These are phyloP conservation scores for Hirundo rustica DNA, from an alignment of 2,797 vertebrate species.

Conservation along the genomic window DNA sequence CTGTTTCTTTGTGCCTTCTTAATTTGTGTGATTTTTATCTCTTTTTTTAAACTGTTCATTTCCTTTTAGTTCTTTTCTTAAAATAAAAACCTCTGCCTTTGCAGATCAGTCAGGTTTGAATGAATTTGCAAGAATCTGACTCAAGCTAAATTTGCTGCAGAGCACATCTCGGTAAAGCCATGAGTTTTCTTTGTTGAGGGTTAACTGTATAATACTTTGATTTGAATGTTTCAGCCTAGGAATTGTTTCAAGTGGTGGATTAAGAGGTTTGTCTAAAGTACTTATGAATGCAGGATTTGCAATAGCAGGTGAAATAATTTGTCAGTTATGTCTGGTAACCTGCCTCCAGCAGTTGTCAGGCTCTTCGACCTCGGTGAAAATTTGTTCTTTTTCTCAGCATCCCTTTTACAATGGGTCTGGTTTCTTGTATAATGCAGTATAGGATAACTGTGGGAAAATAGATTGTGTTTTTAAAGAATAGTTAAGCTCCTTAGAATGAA, in stretches of 20 bases:
- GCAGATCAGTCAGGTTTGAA: neutral
- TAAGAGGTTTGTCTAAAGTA: slow-evolving; percentile 45
- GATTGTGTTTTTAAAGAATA: neutral
- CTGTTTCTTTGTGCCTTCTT: slow-evolving; percentile 5
- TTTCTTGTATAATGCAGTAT: neutral
- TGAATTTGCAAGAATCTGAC: neutral
- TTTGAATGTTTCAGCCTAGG: slow-evolving; percentile 24
- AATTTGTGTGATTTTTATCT: neutral
- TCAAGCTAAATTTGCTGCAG: neutral
- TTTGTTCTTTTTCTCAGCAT: neutral
- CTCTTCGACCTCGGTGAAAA: neutral
- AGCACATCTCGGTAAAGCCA: neutral
- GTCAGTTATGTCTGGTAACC: slow-evolving; percentile 21
- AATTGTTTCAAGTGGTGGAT: slow-evolving; percentile 43
- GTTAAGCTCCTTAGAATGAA: neutral
- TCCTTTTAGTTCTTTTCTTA: neutral
- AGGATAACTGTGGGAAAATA: neutral
- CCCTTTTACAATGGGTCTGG: neutral
- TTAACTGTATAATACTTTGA: slow-evolving; percentile 8
- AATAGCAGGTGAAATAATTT: slow-evolving; percentile 34
- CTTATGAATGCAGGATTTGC: slow-evolving; percentile 39
- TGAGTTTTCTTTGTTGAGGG: neutral
- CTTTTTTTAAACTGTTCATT: neutral
- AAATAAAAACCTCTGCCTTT: neutral
- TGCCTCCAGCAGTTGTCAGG: neutral